Conservation (phyloP, 2,797 vertebrate species). For the Amniataba percoides region DNA sequence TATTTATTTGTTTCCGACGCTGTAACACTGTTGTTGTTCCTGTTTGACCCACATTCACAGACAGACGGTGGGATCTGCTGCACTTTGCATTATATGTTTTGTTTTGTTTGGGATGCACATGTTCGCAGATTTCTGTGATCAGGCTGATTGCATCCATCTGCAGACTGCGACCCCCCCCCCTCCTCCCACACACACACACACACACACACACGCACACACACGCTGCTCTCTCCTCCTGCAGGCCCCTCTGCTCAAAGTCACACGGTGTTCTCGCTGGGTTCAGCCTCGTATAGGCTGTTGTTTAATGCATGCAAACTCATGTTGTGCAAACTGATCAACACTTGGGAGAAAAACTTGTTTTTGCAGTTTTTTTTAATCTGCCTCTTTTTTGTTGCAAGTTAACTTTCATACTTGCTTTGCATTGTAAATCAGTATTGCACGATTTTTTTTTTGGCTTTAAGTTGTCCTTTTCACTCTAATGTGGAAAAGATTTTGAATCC, state of each 20-base stretch:
- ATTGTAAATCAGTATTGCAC: neutral
- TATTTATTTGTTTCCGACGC: no score
- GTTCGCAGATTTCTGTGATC: neutral
- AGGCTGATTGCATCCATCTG: neutral
- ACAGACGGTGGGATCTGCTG: neutral
- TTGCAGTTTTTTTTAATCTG: neutral
- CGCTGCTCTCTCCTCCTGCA: neutral
- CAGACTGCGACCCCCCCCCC: neutral
- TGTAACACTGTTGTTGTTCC: constrained; percentile 12
- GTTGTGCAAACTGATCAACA: neutral
- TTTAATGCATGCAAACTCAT: neutral
- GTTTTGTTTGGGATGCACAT: neutral
- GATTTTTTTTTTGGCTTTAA: no score
- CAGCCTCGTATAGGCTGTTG: fast-evolving
- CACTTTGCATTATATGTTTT: neutral
- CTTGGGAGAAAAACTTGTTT: no score
- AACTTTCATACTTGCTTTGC: no score
- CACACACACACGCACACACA: no score
- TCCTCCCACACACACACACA: no score
- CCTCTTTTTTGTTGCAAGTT: neutral
- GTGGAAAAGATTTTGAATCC: neutral
- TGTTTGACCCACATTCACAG: constrained; percentile 14
- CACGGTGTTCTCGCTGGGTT: constrained; percentile 10
- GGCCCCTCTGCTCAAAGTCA: constrained; percentile 18
- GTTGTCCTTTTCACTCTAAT: no score